A percentile compares a stretch with the other conserved stretches of the same genome.
Evolutionary conservation across 64 coral and sea anemone genomes (phyloP).

Genomic region (Montipora sp.): DNA sequence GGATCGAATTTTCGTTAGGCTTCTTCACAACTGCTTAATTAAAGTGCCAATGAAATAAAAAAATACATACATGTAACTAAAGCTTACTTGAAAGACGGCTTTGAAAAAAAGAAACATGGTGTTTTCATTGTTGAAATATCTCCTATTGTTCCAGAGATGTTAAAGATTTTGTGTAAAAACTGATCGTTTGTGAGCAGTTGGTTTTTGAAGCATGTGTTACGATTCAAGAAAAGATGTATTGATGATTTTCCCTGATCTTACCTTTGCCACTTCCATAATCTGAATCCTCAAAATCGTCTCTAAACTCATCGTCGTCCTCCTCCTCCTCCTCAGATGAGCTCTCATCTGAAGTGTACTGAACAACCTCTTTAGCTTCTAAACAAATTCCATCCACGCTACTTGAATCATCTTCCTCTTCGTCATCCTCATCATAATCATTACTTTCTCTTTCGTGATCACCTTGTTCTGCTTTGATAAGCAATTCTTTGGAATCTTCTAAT

Average conservation of each 20-base stretch:
- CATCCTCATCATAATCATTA: slow-evolving; percentile 19
- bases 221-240: no score
- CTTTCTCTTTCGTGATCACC: background rate
- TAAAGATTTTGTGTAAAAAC: no score
- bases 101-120: no score
- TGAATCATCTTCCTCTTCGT: slow-evolving; percentile 5
- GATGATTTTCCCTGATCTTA: background rate
- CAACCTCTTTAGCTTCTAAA: slow-evolving; percentile 17
- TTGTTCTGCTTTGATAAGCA: background rate
- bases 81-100: no score
- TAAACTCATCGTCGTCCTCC: background rate
- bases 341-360: slow-evolving; percentile 14
- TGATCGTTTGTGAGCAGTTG: no score
- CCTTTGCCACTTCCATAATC: slow-evolving; percentile 39
- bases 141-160: no score
- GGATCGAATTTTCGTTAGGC: no score
- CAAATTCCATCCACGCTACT: slow-evolving; percentile 5
- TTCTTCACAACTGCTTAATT: no score
- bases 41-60: no score
- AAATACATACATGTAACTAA: no score
- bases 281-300: slow-evolving; percentile 18
- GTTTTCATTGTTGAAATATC: no score
- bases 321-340: slow-evolving; percentile 18
- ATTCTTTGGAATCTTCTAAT: background rate
- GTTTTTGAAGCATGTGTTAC: no score